Evolutionary conservation across 2,888 invertebrate genomes (phyloP).

Genomic region (Chymomyza fuscimana): DNA sequence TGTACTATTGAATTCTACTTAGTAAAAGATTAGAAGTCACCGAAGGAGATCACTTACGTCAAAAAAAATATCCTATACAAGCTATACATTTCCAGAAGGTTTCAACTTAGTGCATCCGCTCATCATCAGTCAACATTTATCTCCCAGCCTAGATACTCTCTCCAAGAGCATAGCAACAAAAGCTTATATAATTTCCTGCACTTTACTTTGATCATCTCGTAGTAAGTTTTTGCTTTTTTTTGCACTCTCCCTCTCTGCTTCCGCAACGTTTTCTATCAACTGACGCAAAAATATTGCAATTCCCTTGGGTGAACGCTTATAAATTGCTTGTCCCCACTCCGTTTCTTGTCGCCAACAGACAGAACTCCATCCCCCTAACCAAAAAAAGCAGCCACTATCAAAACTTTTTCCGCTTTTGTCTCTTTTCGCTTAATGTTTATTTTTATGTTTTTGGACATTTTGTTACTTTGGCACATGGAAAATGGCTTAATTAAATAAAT

Average conservation of each 20-base stretch:
- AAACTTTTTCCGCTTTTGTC: not conserved
- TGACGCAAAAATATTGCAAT: constrained; percentile 48
- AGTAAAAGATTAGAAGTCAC: too few relatives aligned
- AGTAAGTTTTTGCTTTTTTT: not conserved
- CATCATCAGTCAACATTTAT: too few relatives aligned
- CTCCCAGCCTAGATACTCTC: not conserved
- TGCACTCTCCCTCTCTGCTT: constrained; percentile 8
- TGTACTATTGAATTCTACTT: too few relatives aligned
- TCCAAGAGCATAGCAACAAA: constrained; percentile 49
- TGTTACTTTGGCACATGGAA: constrained; percentile 44
- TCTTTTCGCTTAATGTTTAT: constrained; percentile 44
- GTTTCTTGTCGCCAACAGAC: too few relatives aligned
- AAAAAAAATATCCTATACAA: too few relatives aligned
- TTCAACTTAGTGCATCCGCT: too few relatives aligned
- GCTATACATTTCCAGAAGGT: too few relatives aligned
- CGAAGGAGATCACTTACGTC: too few relatives aligned
- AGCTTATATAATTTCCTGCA: constrained; percentile 52
- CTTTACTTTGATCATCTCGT: not conserved
- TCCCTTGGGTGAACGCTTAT: constrained; percentile 60
- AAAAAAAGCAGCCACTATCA: too few relatives aligned
- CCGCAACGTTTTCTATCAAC: constrained; percentile 39
- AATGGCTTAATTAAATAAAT: constrained; percentile 71
- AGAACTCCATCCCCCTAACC: too few relatives aligned
- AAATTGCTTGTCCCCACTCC: constrained; percentile 43
- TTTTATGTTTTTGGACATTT: constrained; percentile 44